A percentile compares a stretch with the other conserved stretches of the same genome.
These are phyloP conservation scores for Pelecanoides urinatrix DNA, from an alignment of 2,113 vertebrate species.

Conservation along the genomic window DNA sequence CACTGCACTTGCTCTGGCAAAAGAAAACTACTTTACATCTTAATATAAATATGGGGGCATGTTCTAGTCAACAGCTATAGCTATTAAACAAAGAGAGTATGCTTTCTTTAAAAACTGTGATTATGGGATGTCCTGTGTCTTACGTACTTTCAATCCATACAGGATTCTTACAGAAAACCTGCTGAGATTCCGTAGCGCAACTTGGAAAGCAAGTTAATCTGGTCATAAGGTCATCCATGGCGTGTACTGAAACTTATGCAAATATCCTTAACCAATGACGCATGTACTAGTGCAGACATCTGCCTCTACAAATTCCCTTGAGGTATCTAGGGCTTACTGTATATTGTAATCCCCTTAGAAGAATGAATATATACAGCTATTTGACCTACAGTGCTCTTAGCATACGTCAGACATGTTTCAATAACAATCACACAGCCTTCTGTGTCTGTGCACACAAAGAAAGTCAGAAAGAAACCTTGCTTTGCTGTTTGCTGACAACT, in stretches of 20 bases:
- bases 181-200: neutral
- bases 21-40: neutral
- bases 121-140: neutral
- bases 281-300: fast-evolving
- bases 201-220: neutral
- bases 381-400: neutral
- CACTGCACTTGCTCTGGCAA: neutral
- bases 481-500: neutral
- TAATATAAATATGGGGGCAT: neutral
- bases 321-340: neutral
- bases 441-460: neutral
- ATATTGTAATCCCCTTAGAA: neutral
- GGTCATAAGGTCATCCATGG: neutral
- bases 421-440: neutral
- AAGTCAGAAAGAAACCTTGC: neutral
- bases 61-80: neutral
- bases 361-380: neutral
- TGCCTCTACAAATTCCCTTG: neutral
- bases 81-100: neutral
- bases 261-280: neutral
- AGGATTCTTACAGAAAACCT: neutral
- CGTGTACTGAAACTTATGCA: neutral
- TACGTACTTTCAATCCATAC: neutral
- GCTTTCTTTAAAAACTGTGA: neutral
- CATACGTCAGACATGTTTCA: neutral